Percentiles rank a stretch among this genome's conserved stretches.
These are phyloP conservation scores for Phaenicophaeus curvirostris DNA, from an alignment of 2,797 vertebrate species.

Conservation along the genomic window DNA sequence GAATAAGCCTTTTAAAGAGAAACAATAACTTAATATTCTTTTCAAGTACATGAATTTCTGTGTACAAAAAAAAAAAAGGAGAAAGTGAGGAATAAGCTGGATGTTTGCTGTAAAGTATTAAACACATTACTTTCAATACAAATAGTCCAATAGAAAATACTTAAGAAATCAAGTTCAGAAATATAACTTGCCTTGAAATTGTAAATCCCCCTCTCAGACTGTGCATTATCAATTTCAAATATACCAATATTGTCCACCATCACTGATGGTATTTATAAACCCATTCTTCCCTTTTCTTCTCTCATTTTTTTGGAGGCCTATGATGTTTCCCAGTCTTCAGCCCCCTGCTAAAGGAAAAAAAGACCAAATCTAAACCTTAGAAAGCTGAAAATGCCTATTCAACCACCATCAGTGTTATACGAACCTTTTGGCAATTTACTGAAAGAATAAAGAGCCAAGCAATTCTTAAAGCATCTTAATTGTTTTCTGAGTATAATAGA, in stretches of 20 bases:
- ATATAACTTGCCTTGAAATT: conserved; percentile 34
- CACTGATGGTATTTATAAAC: background rate
- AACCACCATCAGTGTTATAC: conserved; percentile 7
- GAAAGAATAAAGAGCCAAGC: conserved; percentile 44
- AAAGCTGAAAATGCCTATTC: conserved; percentile 42
- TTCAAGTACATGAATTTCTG: background rate
- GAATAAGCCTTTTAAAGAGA: background rate
- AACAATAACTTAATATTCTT: background rate
- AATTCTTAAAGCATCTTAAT: conserved; percentile 66
- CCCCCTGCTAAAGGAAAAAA: background rate
- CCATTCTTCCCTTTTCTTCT: background rate
- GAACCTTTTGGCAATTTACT: conserved; percentile 50
- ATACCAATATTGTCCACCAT: background rate
- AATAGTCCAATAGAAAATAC: background rate
- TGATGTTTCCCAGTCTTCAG: background rate
- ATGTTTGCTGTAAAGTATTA: background rate
- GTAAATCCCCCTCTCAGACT: conserved; percentile 6
- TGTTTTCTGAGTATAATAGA: conserved; percentile 52
- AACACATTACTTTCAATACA: background rate
- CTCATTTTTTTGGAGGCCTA: background rate
- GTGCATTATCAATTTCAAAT: conserved; percentile 25
- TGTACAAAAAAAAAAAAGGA: background rate
- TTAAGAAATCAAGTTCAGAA: background rate
- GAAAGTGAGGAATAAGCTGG: background rate
- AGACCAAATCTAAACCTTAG: background rate